phyloP scores from a whole-genome alignment of 2,888 invertebrate genomes.

The Tricholauxania praeusta region DNA sequence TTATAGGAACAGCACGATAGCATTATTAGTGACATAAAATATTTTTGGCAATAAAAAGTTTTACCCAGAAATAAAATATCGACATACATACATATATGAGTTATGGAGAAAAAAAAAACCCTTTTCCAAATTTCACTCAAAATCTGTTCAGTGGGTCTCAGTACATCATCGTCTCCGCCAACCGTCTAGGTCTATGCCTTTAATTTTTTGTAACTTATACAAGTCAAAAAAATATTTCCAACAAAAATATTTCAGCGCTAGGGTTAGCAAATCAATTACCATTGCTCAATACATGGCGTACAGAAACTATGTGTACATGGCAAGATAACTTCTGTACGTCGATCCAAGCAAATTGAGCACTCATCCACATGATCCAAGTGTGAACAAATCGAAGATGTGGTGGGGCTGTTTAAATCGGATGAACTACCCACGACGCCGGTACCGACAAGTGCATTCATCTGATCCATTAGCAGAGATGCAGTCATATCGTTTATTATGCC shows the following conservation, averaged over 20 bases:
- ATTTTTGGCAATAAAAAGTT: too few relatives aligned
- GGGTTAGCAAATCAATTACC: conserved; percentile 67
- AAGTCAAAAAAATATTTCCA: not conserved
- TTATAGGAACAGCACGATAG: too few relatives aligned
- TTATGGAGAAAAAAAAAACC: too few relatives aligned
- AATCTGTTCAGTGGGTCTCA: too few relatives aligned
- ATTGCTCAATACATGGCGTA: conserved; percentile 78
- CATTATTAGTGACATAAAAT: too few relatives aligned
- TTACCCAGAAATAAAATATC: too few relatives aligned
- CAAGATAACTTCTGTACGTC: conserved; percentile 76
- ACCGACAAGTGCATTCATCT: conserved; percentile 56
- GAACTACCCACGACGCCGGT: conserved; percentile 41
- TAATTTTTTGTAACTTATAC: not conserved
- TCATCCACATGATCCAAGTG: conserved; percentile 69
- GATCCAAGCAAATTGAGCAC: conserved; percentile 81
- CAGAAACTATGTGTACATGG: conserved; percentile 81
- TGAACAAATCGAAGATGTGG: conserved; percentile 49
- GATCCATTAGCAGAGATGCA: conserved; percentile 66
- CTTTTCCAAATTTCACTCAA: too few relatives aligned
- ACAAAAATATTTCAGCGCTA: not conserved
- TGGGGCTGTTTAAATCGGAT: conserved; percentile 46
- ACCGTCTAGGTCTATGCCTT: too few relatives aligned
- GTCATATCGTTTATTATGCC: conserved; percentile 48
- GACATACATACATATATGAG: too few relatives aligned
- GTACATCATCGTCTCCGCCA: too few relatives aligned